Base-by-base conservation (phyloP, 2,888 invertebrate genomes). In the Cantharis nigra region DNA sequence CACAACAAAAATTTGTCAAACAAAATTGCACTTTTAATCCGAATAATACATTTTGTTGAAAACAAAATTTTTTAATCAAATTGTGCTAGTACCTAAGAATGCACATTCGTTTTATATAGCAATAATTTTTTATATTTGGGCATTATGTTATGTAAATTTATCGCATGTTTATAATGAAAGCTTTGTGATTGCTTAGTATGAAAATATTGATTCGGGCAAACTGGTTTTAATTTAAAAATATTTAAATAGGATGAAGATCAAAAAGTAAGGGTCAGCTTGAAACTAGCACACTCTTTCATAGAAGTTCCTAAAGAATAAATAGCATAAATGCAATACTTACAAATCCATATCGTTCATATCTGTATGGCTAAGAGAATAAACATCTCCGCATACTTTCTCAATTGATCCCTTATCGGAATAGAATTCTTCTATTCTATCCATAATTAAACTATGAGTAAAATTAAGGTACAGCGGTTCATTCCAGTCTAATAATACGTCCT, bases 401-500 rank as follows among this genome's bases (percentile, higher is more conserved):
- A 93, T 90, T 63, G 89, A 90, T 75, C 93, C 93, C 73, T 87
- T 88, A 71, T 90, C 89, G 77, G 89, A 89, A 88, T 95, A 94
- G 83, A 95, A 94, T 84, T 93, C 92, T 88, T 94, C 93, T 86
- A 96, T 91, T 85, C 93, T 93, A 85, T 94, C 92, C 89, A 96
- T 94, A 86, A 96, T 95, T 82, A 92, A 92, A 85, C 93, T 92
- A 90, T 95, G 95, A 81, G 95, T 95, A 89, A 95, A 96, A 90
- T 96, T 96, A 90, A 96, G 92, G 91, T 94, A 96, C 89, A 96
- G 89, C 74, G 95, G 95, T 88, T 92, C 92, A 79, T 92, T 91
- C 92, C 96, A 95, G 89, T 96, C 94, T 83, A 96, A 91, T 82
- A 96, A 91, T 69, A 93, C 88, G 89, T 95, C 94, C 88, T 96